Evolutionary conservation across 2,113 vertebrate genomes (phyloP).

Genomic region (Picathartes gymnocephalus): DNA sequence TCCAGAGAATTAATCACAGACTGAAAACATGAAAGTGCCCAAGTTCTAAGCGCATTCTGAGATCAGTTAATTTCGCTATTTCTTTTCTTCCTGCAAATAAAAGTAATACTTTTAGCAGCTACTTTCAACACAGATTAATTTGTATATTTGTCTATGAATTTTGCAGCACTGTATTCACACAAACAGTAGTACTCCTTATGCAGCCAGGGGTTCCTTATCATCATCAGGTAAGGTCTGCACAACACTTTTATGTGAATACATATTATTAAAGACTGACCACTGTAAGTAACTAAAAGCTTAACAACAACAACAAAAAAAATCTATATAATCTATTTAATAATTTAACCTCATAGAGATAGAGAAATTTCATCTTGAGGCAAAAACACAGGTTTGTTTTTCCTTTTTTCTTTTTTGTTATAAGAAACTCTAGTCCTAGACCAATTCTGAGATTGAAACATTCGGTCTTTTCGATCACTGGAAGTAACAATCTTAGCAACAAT

Average conservation of each 20-base stretch:
- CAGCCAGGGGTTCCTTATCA: not conserved
- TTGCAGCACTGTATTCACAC: not conserved
- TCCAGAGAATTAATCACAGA: slow-evolving; percentile 39
- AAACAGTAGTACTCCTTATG: not conserved
- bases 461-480: not conserved
- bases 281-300: not conserved
- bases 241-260: not conserved
- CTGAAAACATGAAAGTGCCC: not conserved
- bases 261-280: not conserved
- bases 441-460: not conserved
- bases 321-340: not conserved
- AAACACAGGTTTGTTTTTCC: not conserved
- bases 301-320: not conserved
- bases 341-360: not conserved
- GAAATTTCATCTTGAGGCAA: not conserved
- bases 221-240: not conserved
- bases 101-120: not conserved
- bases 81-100: not conserved
- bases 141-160: not conserved
- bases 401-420: not conserved
- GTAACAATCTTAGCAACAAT: not conserved
- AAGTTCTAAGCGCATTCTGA: not conserved
- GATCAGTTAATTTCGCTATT: not conserved
- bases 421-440: not conserved
- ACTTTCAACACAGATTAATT: not conserved